Conservation (phyloP, 2,888 invertebrate species). For the Sympetrum striolatum region DNA sequence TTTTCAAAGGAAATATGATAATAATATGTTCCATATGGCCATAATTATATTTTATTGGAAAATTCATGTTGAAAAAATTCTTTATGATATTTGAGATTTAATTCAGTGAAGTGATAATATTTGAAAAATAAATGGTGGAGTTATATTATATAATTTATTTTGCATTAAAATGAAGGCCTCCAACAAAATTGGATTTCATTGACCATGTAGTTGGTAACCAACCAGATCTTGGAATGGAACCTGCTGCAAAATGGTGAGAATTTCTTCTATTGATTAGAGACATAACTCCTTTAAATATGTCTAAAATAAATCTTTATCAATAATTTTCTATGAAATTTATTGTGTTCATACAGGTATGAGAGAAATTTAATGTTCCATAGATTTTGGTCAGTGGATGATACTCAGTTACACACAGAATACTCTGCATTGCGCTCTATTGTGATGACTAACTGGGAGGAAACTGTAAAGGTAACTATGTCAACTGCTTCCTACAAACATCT, state of each 20-base stretch:
- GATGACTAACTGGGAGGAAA: conserved; percentile 97
- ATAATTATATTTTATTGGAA: too few species aligned
- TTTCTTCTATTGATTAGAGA: neutral
- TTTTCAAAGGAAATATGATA: too few species aligned
- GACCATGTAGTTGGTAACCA: conserved; percentile 99
- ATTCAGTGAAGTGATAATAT: too few species aligned
- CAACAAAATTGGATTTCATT: conserved; percentile 81
- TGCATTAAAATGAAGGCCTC: conserved; percentile 64
- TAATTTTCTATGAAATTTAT: neutral
- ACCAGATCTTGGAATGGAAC: conserved; percentile 89
- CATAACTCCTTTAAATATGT: neutral
- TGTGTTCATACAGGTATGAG: conserved; percentile 68
- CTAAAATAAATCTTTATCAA: too few species aligned
- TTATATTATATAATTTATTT: too few species aligned
- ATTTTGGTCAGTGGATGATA: conserved; percentile 99
- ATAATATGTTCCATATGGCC: too few species aligned
- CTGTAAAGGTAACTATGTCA: conserved; percentile 71
- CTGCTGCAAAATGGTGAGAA: conserved; percentile 81
- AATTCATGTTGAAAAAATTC: too few species aligned
- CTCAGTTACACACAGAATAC: conserved; percentile 93
- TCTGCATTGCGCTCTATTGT: conserved; percentile 97
- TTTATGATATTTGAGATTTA: too few species aligned
- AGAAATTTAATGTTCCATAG: conserved; percentile 77
- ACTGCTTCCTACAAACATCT: neutral
- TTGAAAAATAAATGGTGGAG: too few species aligned